These are phyloP conservation scores for Cercopithecus hamlyni DNA, from an alignment of 2,797 vertebrate genomes.

Conservation along the genomic window DNA sequence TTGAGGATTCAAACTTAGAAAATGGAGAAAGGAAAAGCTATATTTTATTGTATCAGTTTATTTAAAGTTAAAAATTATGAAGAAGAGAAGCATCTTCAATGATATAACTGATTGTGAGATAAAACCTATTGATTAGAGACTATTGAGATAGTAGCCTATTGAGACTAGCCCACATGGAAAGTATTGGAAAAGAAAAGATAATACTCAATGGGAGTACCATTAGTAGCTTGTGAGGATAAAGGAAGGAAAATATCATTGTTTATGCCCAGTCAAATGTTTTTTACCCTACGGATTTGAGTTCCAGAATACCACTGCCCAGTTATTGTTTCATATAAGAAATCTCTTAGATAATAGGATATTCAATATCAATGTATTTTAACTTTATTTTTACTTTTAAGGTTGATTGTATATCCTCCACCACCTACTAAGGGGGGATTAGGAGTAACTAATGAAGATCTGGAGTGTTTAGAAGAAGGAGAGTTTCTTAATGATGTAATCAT, in stretches of 20 bases:
- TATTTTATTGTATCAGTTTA: constrained; percentile 16
- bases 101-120: background rate
- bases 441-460: constrained; percentile 94
- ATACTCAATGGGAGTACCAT: background rate
- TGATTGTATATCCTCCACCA: constrained; percentile 95
- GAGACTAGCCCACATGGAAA: background rate
- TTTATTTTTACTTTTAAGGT: constrained; percentile 84
- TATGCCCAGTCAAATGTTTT: constrained; percentile 32
- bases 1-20: constrained; percentile 27
- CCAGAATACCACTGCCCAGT: background rate
- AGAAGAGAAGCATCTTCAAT: constrained; percentile 5
- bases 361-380: background rate
- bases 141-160: background rate
- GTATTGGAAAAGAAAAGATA: constrained; percentile 20
- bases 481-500: constrained; percentile 99
- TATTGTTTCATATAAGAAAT: constrained; percentile 21
- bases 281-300: background rate
- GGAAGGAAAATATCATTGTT: constrained; percentile 26
- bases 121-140: background rate
- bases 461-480: constrained; percentile 91
- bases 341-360: constrained; percentile 23
- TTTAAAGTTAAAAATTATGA: constrained; percentile 55
- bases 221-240: constrained; percentile 39
- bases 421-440: constrained; percentile 94
- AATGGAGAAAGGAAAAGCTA: background rate